Percentiles rank a stretch among this genome's conserved stretches.
Evolutionary conservation across 2,888 invertebrate species (phyloP).

Genomic region (Habrosyne pyritoides): DNA sequence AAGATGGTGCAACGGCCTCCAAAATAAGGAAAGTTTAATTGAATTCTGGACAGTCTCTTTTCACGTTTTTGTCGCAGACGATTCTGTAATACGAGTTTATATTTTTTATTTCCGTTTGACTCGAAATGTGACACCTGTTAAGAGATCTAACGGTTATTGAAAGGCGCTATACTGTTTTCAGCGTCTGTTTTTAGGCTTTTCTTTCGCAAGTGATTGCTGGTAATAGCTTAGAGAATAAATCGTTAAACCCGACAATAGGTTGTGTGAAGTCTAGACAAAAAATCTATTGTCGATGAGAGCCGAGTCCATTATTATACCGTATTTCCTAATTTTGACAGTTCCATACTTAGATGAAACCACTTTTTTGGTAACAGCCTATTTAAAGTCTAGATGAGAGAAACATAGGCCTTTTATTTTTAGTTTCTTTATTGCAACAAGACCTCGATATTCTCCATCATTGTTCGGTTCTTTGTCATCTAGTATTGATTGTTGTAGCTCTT

Average conservation of each 20-base stretch:
- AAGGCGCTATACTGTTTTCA: slow-evolving; percentile 42
- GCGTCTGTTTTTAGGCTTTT: slow-evolving; percentile 30
- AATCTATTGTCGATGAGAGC: slow-evolving; percentile 4
- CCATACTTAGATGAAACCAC: neutral
- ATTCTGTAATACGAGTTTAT: slow-evolving; percentile 38
- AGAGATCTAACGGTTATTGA: slow-evolving; percentile 41
- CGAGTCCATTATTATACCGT: neutral
- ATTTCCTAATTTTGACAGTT: neutral
- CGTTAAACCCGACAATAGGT: neutral
- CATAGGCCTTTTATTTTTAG: slow-evolving; percentile 5
- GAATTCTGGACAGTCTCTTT: slow-evolving; percentile 69
- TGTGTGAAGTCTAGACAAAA: slow-evolving; percentile 1
- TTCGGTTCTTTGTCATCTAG: neutral
- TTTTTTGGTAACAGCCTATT: neutral
- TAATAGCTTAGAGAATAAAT: slow-evolving; percentile 28
- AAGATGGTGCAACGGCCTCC: slow-evolving; percentile 62
- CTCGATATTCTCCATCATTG: slow-evolving; percentile 1
- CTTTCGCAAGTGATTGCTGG: slow-evolving; percentile 33
- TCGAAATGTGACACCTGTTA: slow-evolving; percentile 44
- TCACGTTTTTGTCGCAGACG: slow-evolving; percentile 43
- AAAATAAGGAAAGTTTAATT: slow-evolving; percentile 72
- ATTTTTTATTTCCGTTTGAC: slow-evolving; percentile 43
- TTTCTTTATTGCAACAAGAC: slow-evolving; percentile 3
- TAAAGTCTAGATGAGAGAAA: neutral
- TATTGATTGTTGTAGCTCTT: slow-evolving; percentile 1